Evolutionary conservation across 2,113 vertebrate species (phyloP), one percentile per base, ranked within the genome.

Genomic region (Sardina pilchardus): DNA sequence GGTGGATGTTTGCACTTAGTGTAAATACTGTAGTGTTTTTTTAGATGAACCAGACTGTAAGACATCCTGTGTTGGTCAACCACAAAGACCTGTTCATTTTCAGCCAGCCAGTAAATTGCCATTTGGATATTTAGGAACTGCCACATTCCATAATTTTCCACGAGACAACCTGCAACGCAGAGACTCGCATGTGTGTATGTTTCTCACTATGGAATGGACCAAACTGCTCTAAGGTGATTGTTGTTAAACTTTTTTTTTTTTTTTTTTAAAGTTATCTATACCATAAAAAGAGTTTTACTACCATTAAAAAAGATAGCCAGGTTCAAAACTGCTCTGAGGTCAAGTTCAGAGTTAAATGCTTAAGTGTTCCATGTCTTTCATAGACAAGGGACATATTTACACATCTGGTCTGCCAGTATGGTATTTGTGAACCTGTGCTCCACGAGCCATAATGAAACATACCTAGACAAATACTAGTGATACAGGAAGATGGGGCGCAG

Each of bases 1-100:
- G 30, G 71, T 78, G 71, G 88, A 90, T 90, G 90, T 85, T 82
- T 89, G 88, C 88, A 91, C 67, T 89, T 50, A 88, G 84, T 85
- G 87, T 85, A 91, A 89, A 21, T 24, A 59, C 53, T 59, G 53
- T 59, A 59, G 30, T 43, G 56, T 63, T 50, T 82, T 59, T 53
- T 4, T 36, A 63, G 39, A 81, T 47, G 48, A 12, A 6, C 2
- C 4, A 14, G 59, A 59, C 50, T 67, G 12, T 3, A 67, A 67
- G n/a, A 30, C 63, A 67, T 67, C 63, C 63, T 67, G 63, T 67
- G 63, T 67, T 67, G 63, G 63, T 30, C 63, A 67, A 10, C 63
- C 63, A 67, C 63, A 67, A 67, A 30, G 63, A 30, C 63, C 63
- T 67, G 63, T 67, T 67, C n/a, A 67, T 67, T 67, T 67, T 67